Evolutionary conservation across 1,140 invertebrate genomes (phyloP).

Genomic region (Araneus ventricosus): DNA sequence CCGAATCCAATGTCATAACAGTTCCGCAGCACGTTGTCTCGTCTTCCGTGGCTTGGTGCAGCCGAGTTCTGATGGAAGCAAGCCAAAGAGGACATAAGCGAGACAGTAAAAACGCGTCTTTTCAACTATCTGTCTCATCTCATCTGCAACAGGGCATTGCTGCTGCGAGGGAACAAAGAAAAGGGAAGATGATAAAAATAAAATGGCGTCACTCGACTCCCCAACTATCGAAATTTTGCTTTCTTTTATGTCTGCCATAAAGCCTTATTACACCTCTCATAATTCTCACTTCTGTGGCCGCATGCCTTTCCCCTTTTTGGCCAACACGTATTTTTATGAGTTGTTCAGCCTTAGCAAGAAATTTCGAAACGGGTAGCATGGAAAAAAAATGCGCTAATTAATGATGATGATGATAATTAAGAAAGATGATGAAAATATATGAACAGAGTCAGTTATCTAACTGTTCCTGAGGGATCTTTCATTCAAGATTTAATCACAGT

Average conservation of each 20-base stretch:
- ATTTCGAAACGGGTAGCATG: too few relatives aligned
- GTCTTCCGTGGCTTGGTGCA: neutral
- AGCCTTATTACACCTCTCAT: neutral
- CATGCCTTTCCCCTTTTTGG: neutral
- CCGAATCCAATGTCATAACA: constrained; percentile 59
- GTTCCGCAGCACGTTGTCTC: constrained; percentile 37
- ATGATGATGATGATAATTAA: too few relatives aligned
- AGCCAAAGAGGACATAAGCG: constrained; percentile 68
- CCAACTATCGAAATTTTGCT: neutral
- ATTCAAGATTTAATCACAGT: too few relatives aligned
- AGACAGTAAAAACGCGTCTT: constrained; percentile 70
- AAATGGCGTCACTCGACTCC: constrained; percentile 36
- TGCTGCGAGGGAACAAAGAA: constrained; percentile 62
- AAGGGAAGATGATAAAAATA: constrained; percentile 65
- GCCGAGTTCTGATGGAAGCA: constrained; percentile 43
- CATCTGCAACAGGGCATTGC: constrained; percentile 63
- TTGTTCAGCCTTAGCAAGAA: too few relatives aligned
- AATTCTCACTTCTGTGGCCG: neutral
- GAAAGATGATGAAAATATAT: too few relatives aligned
- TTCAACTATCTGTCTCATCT: constrained; percentile 72
- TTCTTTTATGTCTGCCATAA: neutral
- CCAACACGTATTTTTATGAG: neutral
- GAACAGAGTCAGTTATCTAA: too few relatives aligned
- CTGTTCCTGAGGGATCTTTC: too few relatives aligned
- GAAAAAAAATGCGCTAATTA: too few relatives aligned